Evolutionary conservation across 2,797 vertebrate genomes (phyloP).

Genomic region (Strix occidentalis): DNA sequence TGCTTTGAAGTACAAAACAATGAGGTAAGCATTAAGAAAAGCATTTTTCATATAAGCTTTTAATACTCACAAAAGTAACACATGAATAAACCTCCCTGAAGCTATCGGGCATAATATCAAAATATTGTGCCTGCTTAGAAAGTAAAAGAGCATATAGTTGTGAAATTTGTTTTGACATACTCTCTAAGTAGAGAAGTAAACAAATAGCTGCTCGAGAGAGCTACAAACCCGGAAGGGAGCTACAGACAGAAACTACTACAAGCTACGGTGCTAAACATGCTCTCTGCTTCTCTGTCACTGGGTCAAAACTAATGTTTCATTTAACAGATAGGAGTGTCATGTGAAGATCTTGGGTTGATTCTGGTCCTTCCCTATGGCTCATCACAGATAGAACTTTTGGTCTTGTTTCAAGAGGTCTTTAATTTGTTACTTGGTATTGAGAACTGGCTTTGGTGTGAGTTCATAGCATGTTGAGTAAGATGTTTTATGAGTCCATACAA

Average conservation of each 20-base stretch:
- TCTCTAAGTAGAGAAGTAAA: neutral
- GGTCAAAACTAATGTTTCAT: neutral
- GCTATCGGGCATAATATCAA: neutral
- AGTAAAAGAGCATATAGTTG: neutral
- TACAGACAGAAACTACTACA: neutral
- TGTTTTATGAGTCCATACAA: neutral
- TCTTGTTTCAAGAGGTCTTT: neutral
- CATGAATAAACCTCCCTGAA: conserved; percentile 20
- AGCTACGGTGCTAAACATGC: neutral
- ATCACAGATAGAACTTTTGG: neutral
- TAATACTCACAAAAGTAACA: neutral
- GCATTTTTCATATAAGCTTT: neutral
- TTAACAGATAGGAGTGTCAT: neutral
- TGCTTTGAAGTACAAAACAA: conserved; percentile 42
- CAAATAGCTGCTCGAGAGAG: neutral
- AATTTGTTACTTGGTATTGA: neutral
- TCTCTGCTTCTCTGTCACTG: neutral
- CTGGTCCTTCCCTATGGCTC: neutral
- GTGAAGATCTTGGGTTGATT: neutral
- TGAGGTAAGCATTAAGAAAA: conserved; percentile 4
- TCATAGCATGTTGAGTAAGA: neutral
- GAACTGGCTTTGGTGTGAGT: neutral
- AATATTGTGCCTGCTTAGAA: neutral
- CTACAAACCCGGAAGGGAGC: neutral
- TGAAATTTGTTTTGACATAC: neutral